Base-by-base conservation (phyloP, 2,113 vertebrate species). In the Cacatua alba region DNA sequence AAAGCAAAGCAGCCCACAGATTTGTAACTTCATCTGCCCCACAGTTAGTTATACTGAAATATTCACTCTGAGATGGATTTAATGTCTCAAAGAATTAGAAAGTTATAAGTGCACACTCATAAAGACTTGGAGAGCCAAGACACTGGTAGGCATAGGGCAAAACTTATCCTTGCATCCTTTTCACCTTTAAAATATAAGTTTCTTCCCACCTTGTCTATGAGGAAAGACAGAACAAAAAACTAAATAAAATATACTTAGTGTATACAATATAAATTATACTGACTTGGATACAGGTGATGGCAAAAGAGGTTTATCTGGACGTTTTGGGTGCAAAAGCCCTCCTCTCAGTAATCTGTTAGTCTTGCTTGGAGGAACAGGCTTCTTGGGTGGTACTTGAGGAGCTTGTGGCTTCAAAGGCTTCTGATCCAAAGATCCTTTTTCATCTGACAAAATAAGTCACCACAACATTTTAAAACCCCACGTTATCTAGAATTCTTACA, bases 381-480 rank as follows among this genome's bases (percentile, higher is more conserved):
- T 99, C 98, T 99, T 99, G 82, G 99, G 99, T 23, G 99, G 99
- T 74, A 99, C 99, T 86, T 98, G 96, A 24, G 99, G 99, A 72
- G 99, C 99, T 21, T 98, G 98, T 44, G 99, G 99, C 96, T 99
- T 99, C 95, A 97, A 94, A 79, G 98, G 98, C 95, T 98, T 99
- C 88, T 94, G 98, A 89, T 99, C 99, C 86, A 97, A 94, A 33
- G 83, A 9, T 53, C 97, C 91, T 95, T 98, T 99, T 96, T 99
- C 99, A 97, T 98, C 99, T 99, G 90, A 95, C 60, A 87, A 90
- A 96, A 37, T 33, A 95, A 95, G n/a, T 6, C 44, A 85, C 23
- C 62, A 53, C 15, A 75, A 70, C 35, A 43, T 84, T 91, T 91
- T 41, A 90, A 52, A 96, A 72, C 6, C 33, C 15, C 33, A 18